A percentile compares a stretch with the other conserved stretches of the same genome.
phyloP scores from a whole-genome alignment of 2,113 vertebrate species.

The Chionomys nivalis region DNA sequence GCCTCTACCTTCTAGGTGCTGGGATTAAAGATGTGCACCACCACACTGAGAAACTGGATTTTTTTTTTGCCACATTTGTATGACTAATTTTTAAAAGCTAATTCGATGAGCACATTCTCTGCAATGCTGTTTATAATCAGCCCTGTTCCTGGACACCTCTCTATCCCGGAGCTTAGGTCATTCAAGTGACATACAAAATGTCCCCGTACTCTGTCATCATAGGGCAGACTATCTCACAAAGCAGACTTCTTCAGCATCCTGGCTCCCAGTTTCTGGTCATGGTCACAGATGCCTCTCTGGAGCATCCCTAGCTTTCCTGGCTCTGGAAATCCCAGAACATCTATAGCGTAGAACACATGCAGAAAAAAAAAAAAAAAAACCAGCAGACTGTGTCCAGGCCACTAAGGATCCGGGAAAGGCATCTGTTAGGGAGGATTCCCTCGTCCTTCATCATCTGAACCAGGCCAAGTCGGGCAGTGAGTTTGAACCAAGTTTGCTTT shows the following conservation, averaged over 20 bases:
- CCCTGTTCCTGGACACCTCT: not conserved
- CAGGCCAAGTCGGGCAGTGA: not conserved
- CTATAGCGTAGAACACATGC: not conserved
- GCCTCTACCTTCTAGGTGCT: not conserved
- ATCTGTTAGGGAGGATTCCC: not conserved
- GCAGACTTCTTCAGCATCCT: not conserved
- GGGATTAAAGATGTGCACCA: not conserved
- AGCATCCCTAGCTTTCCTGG: not conserved
- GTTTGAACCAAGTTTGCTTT: not conserved
- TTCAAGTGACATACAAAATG: not conserved
- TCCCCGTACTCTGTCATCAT: not conserved
- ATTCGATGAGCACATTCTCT: not conserved
- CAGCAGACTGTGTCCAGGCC: not conserved
- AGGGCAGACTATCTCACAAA: not conserved
- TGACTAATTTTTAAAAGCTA: not conserved
- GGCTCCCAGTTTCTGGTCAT: not conserved
- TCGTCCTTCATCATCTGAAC: not conserved
- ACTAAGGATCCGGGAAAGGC: too few relatives aligned
- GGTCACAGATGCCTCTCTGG: not conserved
- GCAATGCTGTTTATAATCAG: not conserved
- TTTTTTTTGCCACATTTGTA: not conserved
- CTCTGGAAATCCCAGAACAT: not conserved
- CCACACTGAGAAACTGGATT: not conserved
- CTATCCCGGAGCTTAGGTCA: not conserved
- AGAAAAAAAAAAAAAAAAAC: too few relatives aligned